Conservation (phyloP, 2,797 vertebrate species). For the Enteromius unitaeniatus region DNA sequence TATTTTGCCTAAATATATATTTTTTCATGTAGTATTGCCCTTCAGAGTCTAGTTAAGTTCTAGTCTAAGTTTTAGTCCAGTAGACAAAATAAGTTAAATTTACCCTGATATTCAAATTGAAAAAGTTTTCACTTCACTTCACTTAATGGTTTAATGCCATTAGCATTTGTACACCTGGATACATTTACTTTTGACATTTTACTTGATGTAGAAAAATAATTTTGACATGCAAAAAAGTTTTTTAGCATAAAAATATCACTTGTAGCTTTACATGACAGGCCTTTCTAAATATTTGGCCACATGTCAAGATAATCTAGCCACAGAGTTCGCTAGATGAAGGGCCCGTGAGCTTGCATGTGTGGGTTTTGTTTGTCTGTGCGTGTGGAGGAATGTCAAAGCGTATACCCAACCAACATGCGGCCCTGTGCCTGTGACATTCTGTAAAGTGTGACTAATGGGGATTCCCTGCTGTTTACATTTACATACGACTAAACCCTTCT, state of each 20-base stretch:
- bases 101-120: too few relatives aligned
- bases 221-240: background rate
- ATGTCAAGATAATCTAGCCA: background rate
- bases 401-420: background rate
- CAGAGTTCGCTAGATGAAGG: constrained; percentile 25
- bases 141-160: background rate
- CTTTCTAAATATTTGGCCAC: background rate
- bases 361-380: constrained; percentile 30
- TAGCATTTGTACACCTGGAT: background rate
- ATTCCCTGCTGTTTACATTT: constrained; percentile 78
- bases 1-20: too few relatives aligned
- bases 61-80: too few relatives aligned
- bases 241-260: background rate
- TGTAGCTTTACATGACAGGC: background rate
- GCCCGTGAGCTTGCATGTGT: constrained; percentile 31
- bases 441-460: constrained; percentile 70
- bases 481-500: constrained; percentile 59
- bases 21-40: too few relatives aligned
- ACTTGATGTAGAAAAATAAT: background rate
- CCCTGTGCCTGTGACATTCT: constrained; percentile 41
- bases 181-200: background rate
- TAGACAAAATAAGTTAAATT: too few relatives aligned
- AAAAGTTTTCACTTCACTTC: too few relatives aligned
- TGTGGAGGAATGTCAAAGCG: constrained; percentile 6
- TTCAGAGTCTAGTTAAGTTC: too few relatives aligned